A percentile compares a stretch with the other conserved stretches of the same genome.
phyloP scores from a whole-genome alignment of 2,888 invertebrate genomes.

The Synanthedon vespiformis region DNA sequence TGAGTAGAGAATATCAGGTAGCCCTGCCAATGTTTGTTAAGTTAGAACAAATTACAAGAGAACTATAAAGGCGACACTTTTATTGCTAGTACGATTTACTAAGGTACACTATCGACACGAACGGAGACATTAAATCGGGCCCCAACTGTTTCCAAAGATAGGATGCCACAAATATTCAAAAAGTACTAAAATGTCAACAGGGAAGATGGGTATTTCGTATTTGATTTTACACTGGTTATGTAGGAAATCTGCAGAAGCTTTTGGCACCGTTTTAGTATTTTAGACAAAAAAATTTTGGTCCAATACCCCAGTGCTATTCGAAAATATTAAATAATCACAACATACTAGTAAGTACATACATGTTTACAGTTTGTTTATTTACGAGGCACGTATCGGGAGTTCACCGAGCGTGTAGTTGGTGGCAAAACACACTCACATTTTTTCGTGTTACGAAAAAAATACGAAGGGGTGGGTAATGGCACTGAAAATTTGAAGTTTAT shows the following conservation, averaged over 20 bases:
- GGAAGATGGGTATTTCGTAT: not conserved
- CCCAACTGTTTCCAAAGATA: conserved; percentile 24
- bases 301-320: not conserved
- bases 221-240: not conserved
- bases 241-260: not conserved
- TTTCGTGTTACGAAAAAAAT: conserved; percentile 15
- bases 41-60: conserved; percentile 22
- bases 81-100: conserved; percentile 32
- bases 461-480: conserved; percentile 26
- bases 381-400: conserved; percentile 31
- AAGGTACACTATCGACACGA: conserved; percentile 32
- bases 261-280: not conserved
- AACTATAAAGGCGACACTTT: conserved; percentile 36
- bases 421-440: conserved; percentile 26
- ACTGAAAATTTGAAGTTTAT: conserved; percentile 34
- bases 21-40: conserved; percentile 9
- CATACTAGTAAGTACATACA: not conserved
- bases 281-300: not conserved
- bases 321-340: not conserved
- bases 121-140: conserved; percentile 32
- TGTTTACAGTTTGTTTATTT: conserved; percentile 21
- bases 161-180: not conserved
- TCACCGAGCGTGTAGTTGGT: conserved; percentile 11
- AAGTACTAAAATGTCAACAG: not conserved
- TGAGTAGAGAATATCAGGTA: not conserved